phyloP scores from a whole-genome alignment of 2,113 vertebrate species.

The Coryphaenoides rupestris region DNA sequence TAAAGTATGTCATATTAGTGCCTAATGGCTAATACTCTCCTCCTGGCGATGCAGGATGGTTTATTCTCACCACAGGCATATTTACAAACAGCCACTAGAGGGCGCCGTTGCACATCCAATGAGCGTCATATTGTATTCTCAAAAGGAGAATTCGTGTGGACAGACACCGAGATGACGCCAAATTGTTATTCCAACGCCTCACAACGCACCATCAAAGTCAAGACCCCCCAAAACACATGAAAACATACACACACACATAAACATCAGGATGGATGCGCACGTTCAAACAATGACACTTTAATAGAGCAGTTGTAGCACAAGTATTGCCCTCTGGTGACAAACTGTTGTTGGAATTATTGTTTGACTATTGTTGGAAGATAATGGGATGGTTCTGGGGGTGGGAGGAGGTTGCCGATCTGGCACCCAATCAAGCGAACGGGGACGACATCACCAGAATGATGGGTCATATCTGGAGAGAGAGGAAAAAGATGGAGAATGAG shows the following conservation, averaged over 20 bases:
- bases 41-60: constrained; percentile 12
- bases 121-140: neutral
- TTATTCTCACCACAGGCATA: constrained; percentile 5
- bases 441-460: constrained; percentile 68
- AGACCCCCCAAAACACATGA: neutral
- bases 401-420: constrained; percentile 34
- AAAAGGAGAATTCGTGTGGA: too few species aligned
- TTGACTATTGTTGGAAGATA: constrained; percentile 57
- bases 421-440: constrained; percentile 15
- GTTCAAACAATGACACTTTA: constrained; percentile 69
- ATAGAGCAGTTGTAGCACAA: constrained; percentile 68
- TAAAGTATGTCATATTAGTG: too few species aligned
- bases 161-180: too few species aligned
- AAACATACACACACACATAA: neutral
- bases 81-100: constrained; percentile 52
- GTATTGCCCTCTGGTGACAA: constrained; percentile 36
- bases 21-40: too few species aligned
- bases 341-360: constrained; percentile 46
- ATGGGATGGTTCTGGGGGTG: constrained; percentile 13
- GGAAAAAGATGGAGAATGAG: neutral
- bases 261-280: constrained; percentile 6
- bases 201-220: neutral
- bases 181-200: too few species aligned
- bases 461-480: constrained; percentile 67
- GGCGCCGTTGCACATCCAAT: constrained; percentile 35